Evolutionary conservation across 2,797 vertebrate genomes (phyloP).

Genomic region (Trichosurus vulpecula): DNA sequence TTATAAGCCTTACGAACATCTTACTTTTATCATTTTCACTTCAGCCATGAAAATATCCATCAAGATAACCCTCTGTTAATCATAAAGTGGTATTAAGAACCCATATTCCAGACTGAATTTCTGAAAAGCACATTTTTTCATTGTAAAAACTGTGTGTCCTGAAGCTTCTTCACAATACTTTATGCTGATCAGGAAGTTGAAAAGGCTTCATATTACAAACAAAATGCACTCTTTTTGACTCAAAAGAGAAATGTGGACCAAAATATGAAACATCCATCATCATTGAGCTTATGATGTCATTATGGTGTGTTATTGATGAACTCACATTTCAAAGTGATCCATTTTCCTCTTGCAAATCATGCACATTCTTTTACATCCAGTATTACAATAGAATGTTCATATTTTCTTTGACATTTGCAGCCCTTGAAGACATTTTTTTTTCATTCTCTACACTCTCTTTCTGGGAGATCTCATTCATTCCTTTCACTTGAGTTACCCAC

Average conservation of each 20-base stretch:
- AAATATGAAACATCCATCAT: conserved; percentile 23
- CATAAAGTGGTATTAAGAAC: conserved; percentile 27
- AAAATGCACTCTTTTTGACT: conserved; percentile 22
- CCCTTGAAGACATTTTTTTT: background rate
- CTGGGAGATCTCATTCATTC: background rate
- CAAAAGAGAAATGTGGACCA: background rate
- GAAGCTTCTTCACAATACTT: conserved; percentile 7
- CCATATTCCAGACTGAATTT: conserved; percentile 4
- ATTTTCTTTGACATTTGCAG: conserved; percentile 2
- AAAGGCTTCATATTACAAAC: conserved; percentile 15
- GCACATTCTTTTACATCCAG: background rate
- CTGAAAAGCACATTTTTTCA: conserved; percentile 36
- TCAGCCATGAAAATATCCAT: conserved; percentile 9
- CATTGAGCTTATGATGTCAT: conserved; percentile 28
- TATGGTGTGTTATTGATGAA: conserved; percentile 11
- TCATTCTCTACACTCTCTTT: background rate
- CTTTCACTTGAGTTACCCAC: background rate
- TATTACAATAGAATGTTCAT: conserved; percentile 5
- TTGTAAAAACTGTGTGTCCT: conserved; percentile 44
- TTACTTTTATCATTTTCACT: conserved; percentile 37
- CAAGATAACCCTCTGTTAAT: background rate
- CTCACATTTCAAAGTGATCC: conserved; percentile 25
- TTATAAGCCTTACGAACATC: background rate
- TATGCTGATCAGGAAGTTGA: conserved; percentile 14
- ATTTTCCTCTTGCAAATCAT: conserved; percentile 35